Conservation (phyloP, 2,888 invertebrate genomes). For the Prenolepis imparis region DNA sequence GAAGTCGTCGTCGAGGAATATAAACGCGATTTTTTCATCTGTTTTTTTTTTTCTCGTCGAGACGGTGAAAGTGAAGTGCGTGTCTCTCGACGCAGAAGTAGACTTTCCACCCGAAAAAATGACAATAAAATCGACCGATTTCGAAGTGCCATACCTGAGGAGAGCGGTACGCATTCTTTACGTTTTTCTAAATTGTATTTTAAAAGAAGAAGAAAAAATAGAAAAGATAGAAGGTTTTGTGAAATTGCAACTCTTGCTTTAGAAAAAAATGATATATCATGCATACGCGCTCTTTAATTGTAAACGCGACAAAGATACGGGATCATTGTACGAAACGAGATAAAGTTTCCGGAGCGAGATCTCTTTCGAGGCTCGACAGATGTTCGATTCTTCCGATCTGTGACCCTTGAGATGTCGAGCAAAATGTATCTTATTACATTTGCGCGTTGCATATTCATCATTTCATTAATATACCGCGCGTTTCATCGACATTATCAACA, state of each 20-base stretch:
- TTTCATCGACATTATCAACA: neutral
- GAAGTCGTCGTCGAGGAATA: neutral
- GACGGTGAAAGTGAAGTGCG: constrained; percentile 24
- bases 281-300: neutral
- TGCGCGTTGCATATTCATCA: constrained; percentile 34
- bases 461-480: constrained; percentile 5
- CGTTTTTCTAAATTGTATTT: neutral
- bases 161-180: constrained; percentile 59
- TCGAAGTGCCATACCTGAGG: constrained; percentile 49
- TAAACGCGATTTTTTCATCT: neutral
- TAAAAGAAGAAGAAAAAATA: neutral
- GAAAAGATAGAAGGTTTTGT: too few species aligned
- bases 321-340: neutral
- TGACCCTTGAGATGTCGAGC: neutral
- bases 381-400: neutral
- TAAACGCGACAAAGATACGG: neutral
- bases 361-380: neutral
- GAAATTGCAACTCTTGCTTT: neutral
- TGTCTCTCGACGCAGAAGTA: too few species aligned
- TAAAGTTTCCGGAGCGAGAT: neutral
- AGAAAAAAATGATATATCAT: neutral
- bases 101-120: neutral
- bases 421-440: constrained; percentile 11
- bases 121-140: constrained; percentile 63
- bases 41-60: neutral